Percentiles rank a stretch among this genome's conserved stretches.
Evolutionary conservation across 1,140 invertebrate genomes (phyloP).

Genomic region (Lycorma delicatula): DNA sequence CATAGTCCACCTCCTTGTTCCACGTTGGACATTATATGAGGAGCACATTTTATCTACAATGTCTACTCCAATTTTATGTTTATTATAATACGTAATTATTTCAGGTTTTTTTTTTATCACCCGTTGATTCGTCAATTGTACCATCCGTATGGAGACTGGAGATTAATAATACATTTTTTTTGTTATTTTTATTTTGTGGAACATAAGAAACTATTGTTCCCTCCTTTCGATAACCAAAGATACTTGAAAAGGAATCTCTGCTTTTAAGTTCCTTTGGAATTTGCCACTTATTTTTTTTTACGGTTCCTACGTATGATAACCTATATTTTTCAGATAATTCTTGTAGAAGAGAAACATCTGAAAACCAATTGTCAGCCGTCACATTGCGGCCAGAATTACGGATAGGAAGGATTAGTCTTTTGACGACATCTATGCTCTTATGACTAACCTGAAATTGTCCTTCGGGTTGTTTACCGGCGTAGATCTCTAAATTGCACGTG

Average conservation of each 20-base stretch:
- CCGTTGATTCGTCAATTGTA: constrained; percentile 18
- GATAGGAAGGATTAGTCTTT: constrained; percentile 33
- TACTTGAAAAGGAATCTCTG: constrained; percentile 16
- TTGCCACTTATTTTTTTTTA: constrained; percentile 31
- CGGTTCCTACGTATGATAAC: constrained; percentile 26
- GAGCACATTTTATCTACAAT: constrained; percentile 31
- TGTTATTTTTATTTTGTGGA: constrained; percentile 24
- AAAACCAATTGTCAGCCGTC: constrained; percentile 36
- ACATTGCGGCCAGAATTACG: constrained; percentile 33
- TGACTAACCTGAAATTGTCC: constrained; percentile 14
- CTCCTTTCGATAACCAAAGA: constrained; percentile 15
- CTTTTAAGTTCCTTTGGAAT: constrained; percentile 25
- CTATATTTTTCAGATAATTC: neutral
- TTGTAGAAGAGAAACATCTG: neutral
- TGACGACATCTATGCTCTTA: constrained; percentile 29
- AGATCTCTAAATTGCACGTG: constrained; percentile 29
- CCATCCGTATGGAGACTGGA: constrained; percentile 27
- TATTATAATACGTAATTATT: constrained; percentile 36
- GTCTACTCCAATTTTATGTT: constrained; percentile 37
- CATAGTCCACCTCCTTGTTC: constrained; percentile 31
- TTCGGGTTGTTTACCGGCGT: constrained; percentile 23
- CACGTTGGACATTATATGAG: constrained; percentile 23
- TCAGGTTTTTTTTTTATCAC: constrained; percentile 32
- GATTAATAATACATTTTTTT: constrained; percentile 28
- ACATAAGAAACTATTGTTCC: constrained; percentile 29